Evolutionary conservation across 2,888 invertebrate species (phyloP), one percentile per base, ranked within the genome.

Genomic region (Asteroscopus sphinx): DNA sequence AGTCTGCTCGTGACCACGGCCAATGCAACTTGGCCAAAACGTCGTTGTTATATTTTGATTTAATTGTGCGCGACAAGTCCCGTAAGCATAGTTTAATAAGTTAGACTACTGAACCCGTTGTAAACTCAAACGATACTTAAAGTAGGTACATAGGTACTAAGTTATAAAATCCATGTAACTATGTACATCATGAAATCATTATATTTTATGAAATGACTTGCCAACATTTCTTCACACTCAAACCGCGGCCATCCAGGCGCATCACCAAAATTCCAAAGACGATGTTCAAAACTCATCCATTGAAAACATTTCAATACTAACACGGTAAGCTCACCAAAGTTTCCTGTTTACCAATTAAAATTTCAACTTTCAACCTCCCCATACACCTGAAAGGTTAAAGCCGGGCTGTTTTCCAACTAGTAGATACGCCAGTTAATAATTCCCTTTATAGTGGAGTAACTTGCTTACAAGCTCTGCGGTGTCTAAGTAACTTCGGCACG

Each of bases 401-500:
- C 71, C 59, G 73, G 63, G 60, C 60, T 70, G 74, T 75, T 75
- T 76, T 76, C 71, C 65, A 75, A 73, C 73, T 70, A 67, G 42
- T 56, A 77, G 68, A 76, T 69, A 62, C 54, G 62, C 46, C 69
- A 68, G 76, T 81, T 81, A 82, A 81, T 80, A 80, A 80, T 80
- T 80, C 79, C 53, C 78, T 81, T 79, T 82, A 78, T 75, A 72
- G 65, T 69, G 51, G 47, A 65, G 57, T 68, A 75, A 80, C 73
- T 80, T 79, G 72, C 74, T 76, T 76, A 76, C 74, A 54, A 68
- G 64, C 66, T 68, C 63, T 72, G 66, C 55, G 64, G 69, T 69
- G 55, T 65, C 71, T 69, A 68, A 77, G 68, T 67, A 73, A 74
- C 78, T 79, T 73, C 56, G 57, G 60, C 45, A 68, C 63, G 68